phyloP scores from a whole-genome alignment of 2,888 invertebrate species.

The Chrysolina haemoptera region DNA sequence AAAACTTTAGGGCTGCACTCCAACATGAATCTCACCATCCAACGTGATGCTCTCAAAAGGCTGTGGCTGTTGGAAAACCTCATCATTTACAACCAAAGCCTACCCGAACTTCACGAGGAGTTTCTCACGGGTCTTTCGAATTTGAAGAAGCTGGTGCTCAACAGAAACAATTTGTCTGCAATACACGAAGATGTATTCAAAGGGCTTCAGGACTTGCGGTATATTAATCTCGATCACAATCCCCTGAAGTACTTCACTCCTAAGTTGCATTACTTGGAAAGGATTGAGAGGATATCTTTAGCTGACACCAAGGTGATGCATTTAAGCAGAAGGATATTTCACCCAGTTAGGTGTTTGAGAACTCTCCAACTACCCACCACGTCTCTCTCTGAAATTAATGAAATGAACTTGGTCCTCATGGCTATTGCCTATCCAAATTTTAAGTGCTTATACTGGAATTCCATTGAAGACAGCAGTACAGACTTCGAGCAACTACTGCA shows the following conservation, averaged over 20 bases:
- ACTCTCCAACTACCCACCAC: not conserved
- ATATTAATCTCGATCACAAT: conserved; percentile 19
- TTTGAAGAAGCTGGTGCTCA: not conserved
- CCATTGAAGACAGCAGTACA: not conserved
- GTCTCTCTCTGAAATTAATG: not conserved
- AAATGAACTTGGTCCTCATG: not conserved
- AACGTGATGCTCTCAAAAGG: not conserved
- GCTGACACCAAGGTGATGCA: not conserved
- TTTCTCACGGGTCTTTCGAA: not conserved
- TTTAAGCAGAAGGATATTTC: conserved; percentile 2
- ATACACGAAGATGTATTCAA: conserved; percentile 14
- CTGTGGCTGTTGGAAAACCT: not conserved
- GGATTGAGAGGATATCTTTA: conserved; percentile 13
- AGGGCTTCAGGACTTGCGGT: not conserved
- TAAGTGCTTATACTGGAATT: not conserved
- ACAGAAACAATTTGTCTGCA: not conserved
- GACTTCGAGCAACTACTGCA: not conserved
- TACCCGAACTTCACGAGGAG: not conserved
- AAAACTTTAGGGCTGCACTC: conserved; percentile 9
- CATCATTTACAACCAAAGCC: conserved; percentile 22
- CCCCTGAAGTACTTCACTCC: conserved; percentile 9
- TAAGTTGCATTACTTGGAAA: not conserved
- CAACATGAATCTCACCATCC: not conserved
- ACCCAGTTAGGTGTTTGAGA: conserved; percentile 2
- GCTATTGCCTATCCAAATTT: conserved; percentile 16